Evolutionary conservation across 2,888 invertebrate genomes (phyloP).

Genomic region (Crocallis elinguaria): DNA sequence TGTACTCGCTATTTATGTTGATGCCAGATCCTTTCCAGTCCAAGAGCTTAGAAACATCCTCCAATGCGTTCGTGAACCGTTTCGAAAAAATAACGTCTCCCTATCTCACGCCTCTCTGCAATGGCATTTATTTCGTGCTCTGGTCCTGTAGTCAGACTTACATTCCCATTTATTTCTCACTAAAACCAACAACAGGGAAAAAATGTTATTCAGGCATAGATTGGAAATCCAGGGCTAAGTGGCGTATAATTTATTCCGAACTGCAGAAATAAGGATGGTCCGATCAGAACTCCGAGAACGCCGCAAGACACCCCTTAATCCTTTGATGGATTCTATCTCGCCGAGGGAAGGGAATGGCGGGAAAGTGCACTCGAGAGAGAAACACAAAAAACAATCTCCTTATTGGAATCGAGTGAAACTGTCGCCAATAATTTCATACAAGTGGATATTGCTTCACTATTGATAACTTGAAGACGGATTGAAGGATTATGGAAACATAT

Average conservation of each 20-base stretch:
- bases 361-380: conserved; percentile 68
- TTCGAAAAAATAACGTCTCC: no score
- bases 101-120: no score
- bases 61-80: no score
- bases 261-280: conserved; percentile 70
- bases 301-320: conserved; percentile 78
- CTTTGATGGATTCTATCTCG: conserved; percentile 79
- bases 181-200: no score
- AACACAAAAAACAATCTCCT: conserved; percentile 57
- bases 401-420: conserved; percentile 29
- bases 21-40: no score
- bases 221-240: conserved; percentile 67
- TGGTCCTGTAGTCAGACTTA: no score
- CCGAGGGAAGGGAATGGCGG: conserved; percentile 55
- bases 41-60: no score
- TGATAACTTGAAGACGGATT: conserved; percentile 1
- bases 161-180: no score
- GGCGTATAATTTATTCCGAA: conserved; percentile 79
- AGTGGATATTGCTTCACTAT: conserved; percentile 5
- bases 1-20: no score
- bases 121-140: no score
- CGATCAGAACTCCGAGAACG: conserved; percentile 66
- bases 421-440: conserved; percentile 17
- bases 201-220: conserved; percentile 27
- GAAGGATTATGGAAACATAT: background rate